phyloP scores from a whole-genome alignment of 92 coral and sea anemone species.

The Porites evermanni region DNA sequence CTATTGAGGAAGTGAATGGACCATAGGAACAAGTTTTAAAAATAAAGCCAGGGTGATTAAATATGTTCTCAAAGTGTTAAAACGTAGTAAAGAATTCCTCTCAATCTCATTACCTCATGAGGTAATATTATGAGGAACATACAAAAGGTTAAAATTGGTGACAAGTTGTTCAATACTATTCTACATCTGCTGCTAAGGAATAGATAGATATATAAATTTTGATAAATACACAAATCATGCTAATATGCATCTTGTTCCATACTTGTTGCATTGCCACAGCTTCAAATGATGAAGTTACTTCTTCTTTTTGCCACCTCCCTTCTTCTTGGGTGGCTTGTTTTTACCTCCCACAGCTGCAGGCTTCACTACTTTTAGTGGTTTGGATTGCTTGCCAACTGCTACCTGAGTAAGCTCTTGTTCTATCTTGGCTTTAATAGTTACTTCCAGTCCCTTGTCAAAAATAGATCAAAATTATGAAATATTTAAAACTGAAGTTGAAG shows the following conservation, averaged over 20 bases:
- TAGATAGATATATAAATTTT: not conserved
- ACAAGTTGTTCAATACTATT: no score
- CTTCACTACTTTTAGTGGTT: slow-evolving; percentile 71
- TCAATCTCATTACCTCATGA: no score
- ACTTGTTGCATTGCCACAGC: not conserved
- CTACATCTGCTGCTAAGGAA: no score
- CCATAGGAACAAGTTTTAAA: no score
- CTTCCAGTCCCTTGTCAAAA: slow-evolving; percentile 61
- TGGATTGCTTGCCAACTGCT: slow-evolving; percentile 70
- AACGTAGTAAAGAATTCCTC: no score
- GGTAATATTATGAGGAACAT: no score
- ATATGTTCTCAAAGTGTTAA: no score
- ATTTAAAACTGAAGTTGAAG: not conserved
- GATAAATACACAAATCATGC: not conserved
- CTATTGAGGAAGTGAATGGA: no score
- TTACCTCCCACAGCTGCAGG: slow-evolving; percentile 36
- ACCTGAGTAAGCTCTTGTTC: slow-evolving; percentile 71
- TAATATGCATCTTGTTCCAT: not conserved
- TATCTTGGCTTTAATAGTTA: slow-evolving; percentile 74
- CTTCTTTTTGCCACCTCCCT: slow-evolving; percentile 37
- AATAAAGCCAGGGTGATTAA: no score
- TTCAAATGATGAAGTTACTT: slow-evolving; percentile 4
- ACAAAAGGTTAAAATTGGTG: no score
- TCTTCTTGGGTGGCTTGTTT: slow-evolving; percentile 36
- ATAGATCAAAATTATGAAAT: no score